phyloP scores from a whole-genome alignment of 2,888 invertebrate genomes.

The Ochlodes sylvanus region DNA sequence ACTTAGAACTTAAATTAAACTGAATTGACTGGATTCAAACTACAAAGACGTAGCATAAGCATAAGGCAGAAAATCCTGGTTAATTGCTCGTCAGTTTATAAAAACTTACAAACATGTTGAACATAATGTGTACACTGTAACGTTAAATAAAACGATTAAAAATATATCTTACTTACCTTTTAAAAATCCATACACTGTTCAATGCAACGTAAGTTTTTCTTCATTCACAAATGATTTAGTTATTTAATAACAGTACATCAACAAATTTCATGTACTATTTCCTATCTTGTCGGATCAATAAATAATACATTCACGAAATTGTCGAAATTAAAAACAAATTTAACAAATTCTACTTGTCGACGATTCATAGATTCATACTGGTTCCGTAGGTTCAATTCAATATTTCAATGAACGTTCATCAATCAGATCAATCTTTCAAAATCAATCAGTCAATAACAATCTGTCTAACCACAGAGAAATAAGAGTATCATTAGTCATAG shows the following conservation, averaged over 20 bases:
- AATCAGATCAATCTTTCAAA: conserved; percentile 24
- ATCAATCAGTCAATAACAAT: not conserved
- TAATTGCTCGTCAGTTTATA: no score
- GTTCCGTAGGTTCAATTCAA: conserved; percentile 27
- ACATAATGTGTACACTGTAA: no score
- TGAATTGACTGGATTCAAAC: no score
- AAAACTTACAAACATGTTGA: no score
- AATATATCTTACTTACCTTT: not conserved
- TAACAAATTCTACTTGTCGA: conserved; percentile 49
- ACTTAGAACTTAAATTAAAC: no score
- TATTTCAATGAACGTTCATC: conserved; percentile 41
- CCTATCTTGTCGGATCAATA: conserved; percentile 50
- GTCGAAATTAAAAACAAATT: conserved; percentile 50
- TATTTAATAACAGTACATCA: not conserved
- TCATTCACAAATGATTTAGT: conserved; percentile 2
- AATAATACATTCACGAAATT: conserved; percentile 50
- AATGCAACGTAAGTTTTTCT: not conserved
- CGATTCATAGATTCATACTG: conserved; percentile 3
- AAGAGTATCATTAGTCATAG: not conserved
- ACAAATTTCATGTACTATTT: not conserved
- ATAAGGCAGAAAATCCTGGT: no score
- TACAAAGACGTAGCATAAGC: no score
- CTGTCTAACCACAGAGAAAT: not conserved
- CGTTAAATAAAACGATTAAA: no score
- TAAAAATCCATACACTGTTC: conserved; percentile 3